A percentile compares a stretch with the other conserved stretches of the same genome.
These are phyloP conservation scores for Vanessa tameamea DNA, from an alignment of 1,140 invertebrate genomes.

Conservation along the genomic window DNA sequence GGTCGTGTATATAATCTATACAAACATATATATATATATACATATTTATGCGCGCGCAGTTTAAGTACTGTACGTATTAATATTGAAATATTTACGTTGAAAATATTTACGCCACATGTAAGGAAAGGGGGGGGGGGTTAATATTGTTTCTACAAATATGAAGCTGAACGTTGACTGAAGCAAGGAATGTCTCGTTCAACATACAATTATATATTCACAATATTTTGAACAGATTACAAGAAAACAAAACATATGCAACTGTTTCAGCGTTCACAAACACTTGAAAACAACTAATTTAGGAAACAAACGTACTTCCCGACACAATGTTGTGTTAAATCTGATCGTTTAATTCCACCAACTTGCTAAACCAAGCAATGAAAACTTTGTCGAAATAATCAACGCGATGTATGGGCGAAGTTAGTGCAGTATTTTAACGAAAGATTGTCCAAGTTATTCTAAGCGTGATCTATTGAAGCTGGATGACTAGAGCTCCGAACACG, in stretches of 20 bases:
- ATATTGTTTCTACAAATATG: no score
- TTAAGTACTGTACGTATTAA: no score
- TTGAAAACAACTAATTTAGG: conserved; percentile 3
- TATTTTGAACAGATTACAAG: background rate
- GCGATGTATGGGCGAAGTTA: conserved; percentile 3
- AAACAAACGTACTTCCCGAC: background rate
- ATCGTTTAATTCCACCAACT: conserved; percentile 8
- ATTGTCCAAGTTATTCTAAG: background rate
- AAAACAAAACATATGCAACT: background rate
- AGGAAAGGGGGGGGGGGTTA: no score
- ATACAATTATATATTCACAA: background rate
- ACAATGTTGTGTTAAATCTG: conserved; percentile 6
- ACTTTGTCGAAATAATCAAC: conserved; percentile 17
- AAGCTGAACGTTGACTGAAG: no score
- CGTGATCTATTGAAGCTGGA: no score
- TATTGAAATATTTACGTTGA: no score
- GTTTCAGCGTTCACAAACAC: background rate
- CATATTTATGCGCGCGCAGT: no score
- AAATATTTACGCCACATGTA: no score
- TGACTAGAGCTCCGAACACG: no score
- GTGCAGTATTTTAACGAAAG: background rate
- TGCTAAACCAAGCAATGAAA: conserved; percentile 10
- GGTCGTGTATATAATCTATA: no score
- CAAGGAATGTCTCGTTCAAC: no score
- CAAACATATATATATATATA: no score